Evolutionary conservation across 1,140 invertebrate genomes (phyloP).

Genomic region (Macrosteles quadrilineatus): DNA sequence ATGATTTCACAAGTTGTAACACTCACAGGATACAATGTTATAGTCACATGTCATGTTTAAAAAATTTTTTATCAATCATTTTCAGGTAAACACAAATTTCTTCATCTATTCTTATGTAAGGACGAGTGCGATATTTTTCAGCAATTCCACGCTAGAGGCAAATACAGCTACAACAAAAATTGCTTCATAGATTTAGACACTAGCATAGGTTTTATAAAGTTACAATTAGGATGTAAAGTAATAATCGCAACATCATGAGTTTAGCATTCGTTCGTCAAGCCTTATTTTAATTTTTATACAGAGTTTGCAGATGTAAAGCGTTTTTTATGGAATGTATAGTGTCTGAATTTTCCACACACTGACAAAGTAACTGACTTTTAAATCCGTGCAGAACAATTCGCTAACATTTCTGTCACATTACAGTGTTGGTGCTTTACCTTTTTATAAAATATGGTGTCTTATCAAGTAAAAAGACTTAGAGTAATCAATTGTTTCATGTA

Average conservation of each 20-base stretch:
- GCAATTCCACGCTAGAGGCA: neutral
- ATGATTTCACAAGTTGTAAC: too few relatives aligned
- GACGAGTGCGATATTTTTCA: neutral
- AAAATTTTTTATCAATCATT: too few relatives aligned
- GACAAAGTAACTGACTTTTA: constrained; percentile 33
- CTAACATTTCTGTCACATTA: neutral
- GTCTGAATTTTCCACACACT: constrained; percentile 26
- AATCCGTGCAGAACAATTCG: constrained; percentile 18
- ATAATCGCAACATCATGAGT: neutral
- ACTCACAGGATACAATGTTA: too few relatives aligned
- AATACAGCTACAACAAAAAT: too few relatives aligned
- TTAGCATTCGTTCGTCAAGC: constrained; percentile 4
- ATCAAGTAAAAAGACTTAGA: constrained; percentile 30
- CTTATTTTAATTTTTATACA: constrained; percentile 20
- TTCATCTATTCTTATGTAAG: too few relatives aligned
- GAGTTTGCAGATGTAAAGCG: constrained; percentile 20
- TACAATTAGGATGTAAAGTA: constrained; percentile 12
- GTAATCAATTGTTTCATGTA: neutral
- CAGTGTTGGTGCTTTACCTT: constrained; percentile 27
- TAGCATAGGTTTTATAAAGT: constrained; percentile 10
- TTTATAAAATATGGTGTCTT: constrained; percentile 30
- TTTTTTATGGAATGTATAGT: constrained; percentile 30
- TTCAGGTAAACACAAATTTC: too few relatives aligned
- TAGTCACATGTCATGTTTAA: too few relatives aligned
- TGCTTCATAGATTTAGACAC: neutral